Conservation (phyloP, 2,113 vertebrate species). For the Romanogobio albipinnatus region DNA sequence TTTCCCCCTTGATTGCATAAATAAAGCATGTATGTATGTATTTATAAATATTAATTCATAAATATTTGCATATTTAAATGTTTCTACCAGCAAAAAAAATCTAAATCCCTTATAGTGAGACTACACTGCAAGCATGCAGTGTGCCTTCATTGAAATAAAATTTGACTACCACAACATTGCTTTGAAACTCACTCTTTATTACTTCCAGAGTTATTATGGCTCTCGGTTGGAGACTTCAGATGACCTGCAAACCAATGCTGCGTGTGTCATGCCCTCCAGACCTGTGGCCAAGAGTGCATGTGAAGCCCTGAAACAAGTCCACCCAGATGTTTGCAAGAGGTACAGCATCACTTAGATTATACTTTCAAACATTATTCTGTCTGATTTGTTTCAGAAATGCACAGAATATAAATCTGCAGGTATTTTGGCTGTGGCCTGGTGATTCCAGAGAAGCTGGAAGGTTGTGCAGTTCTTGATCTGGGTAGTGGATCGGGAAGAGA, state of each 20-base stretch:
- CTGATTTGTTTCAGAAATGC: not conserved
- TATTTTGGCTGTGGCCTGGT: conserved; percentile 87
- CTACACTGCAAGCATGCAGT: not conserved
- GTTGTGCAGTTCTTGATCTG: conserved; percentile 82
- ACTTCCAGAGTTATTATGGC: conserved; percentile 68
- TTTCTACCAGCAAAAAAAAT: too few species aligned
- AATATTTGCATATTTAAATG: not conserved
- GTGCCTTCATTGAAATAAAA: not conserved
- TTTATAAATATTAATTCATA: not conserved
- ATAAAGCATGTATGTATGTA: not conserved
- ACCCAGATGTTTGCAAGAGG: conserved; percentile 72
- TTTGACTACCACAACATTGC: not conserved
- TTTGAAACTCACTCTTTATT: conserved; percentile 11
- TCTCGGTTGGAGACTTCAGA: conserved; percentile 63
- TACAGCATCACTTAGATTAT: conserved; percentile 22
- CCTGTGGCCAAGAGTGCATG: conserved; percentile 49
- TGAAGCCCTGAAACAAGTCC: conserved; percentile 71
- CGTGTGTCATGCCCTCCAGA: conserved; percentile 56
- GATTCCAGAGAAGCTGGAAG: conserved; percentile 78
- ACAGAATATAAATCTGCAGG: conserved; percentile 64
- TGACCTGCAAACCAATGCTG: conserved; percentile 71
- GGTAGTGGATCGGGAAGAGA: conserved; percentile 85
- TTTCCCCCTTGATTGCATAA: not conserved
- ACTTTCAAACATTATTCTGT: not conserved
- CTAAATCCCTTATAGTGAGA: too few species aligned